Base-by-base conservation (phyloP, 2,888 invertebrate genomes). In the Scaptomyza parva region DNA sequence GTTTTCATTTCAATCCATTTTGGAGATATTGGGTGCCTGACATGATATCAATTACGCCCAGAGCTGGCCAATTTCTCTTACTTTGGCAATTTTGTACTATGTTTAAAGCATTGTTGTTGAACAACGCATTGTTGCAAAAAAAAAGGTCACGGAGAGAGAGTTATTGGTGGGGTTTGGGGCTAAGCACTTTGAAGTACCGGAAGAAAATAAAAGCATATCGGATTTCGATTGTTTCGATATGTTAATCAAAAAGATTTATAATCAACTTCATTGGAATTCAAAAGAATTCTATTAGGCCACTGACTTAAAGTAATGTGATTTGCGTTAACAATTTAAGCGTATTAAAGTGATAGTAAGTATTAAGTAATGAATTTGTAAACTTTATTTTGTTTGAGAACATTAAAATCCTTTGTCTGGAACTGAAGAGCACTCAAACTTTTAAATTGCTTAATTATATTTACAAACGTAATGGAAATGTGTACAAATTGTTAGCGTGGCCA, bases 41-140 rank as follows among this genome's bases (percentile, higher is more conserved):
- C 76, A 70, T 72, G 68, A 67, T 82, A 85, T 87, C 83, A 83
- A 83, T 83, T 83, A 83, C 86, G 65, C 55, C 68, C 67, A 59
- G 73, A 82, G 66, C 77, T 72, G 61, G 61, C 88, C 83, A 86
- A 86, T 88, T 83, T 45, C 67, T 74, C 52, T 64, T 47, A 50
- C 50, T 43, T 54, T 39, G 11, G 26, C 70, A 60, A 77, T 69
- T 64, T 57, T 66, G 61, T 63, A 59, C 22, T 82, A 58, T 66
- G 61, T 37, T 37, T 37, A 17, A 17, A 18, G n/a, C 18, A 30
- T 30, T 47, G 45, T 45, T 35, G 14, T 35, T 17, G n/a, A n/a
- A n/a, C 5, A 35, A 14, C 14, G 0, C 35, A 58, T 64, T 66
- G 48, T 61, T 50, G 48, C 14, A 39, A 54, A 28, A 69, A 74